Evolutionary conservation across 2,888 invertebrate genomes (phyloP).

Genomic region (Aspidapion aeneum): DNA sequence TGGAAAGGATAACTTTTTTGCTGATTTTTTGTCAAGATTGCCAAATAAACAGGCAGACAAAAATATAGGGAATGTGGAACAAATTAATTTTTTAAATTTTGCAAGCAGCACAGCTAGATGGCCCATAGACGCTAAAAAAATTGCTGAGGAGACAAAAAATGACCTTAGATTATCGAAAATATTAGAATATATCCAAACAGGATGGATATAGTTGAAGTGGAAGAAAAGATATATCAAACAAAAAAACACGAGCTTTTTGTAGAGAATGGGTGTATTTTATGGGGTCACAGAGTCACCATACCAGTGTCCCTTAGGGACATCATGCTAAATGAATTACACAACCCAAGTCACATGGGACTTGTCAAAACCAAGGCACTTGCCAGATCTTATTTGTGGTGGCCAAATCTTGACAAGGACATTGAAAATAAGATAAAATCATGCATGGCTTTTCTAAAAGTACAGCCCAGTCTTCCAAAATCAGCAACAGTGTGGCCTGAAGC

Average conservation of each 20-base stretch:
- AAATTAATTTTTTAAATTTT: not conserved
- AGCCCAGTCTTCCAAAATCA: not conserved
- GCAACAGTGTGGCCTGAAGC: not conserved
- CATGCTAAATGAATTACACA: not conserved
- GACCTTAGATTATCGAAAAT: not conserved
- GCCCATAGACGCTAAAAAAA: not conserved
- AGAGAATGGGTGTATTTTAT: not conserved
- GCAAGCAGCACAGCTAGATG: not conserved
- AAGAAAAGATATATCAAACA: not conserved
- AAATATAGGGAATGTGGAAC: not conserved
- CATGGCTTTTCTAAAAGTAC: not conserved
- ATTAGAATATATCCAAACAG: not conserved
- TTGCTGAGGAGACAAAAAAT: not conserved
- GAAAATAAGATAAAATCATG: not conserved
- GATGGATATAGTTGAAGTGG: not conserved
- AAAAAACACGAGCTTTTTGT: not conserved
- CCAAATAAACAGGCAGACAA: not conserved
- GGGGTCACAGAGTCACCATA: not conserved
- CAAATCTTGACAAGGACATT: not conserved
- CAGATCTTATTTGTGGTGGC: not conserved
- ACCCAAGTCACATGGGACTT: not conserved
- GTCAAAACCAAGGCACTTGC: not conserved
- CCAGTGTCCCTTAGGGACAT: not conserved
- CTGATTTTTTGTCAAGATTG: not conserved
- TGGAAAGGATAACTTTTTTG: constrained; percentile 10